Evolutionary conservation across 2,888 invertebrate genomes (phyloP), one percentile per base, ranked within the genome.

Genomic region (Leptinotarsa haldemani): DNA sequence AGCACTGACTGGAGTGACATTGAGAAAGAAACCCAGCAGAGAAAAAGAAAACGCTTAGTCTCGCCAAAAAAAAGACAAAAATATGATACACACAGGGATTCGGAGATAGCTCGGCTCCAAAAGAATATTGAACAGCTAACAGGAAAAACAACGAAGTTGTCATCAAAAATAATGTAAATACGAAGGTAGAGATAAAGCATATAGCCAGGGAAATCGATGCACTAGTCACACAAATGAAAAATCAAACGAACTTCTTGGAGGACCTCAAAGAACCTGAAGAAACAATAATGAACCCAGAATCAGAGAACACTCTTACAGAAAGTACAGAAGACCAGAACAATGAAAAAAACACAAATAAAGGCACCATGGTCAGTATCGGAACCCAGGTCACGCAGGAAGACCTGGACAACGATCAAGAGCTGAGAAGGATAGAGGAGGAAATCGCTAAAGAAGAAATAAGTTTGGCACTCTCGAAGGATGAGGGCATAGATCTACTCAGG

Each of bases 361-460:
- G 16, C 9, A 53, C 18, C 18, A 53, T 53, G 53, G 65, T 47
- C 13, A 48, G 48, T 18, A n/a, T 46, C 4, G 65, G 50, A 65
- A 65, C 65, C 20, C 50, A 65, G 25, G 50, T 50, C 20, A 20
- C 47, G 0, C 22, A 65, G 65, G 50, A 65, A 16, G 50, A 22
- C 65, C 4, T 48, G 5, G 25, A 47, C 4, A 18, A 65, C 16
- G 65, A 65, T 65, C 20, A 22, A 50, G 65, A 65, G 48, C 16
- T 65, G 47, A 65, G 48, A 25, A 65, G 50, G 22, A 46, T 65
- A 65, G 47, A 65, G 18, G 65, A 65, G 22, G 65, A 20, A 53
- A 53, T 53, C 18, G 5, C 53, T 18, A 48, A 64, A 64, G 40
- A 64, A 25, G n/a, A 9, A n/a, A 65, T 47, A 5, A 9, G 12